phyloP scores from a whole-genome alignment of 2,113 vertebrate species.

The Pseudois nayaur region DNA sequence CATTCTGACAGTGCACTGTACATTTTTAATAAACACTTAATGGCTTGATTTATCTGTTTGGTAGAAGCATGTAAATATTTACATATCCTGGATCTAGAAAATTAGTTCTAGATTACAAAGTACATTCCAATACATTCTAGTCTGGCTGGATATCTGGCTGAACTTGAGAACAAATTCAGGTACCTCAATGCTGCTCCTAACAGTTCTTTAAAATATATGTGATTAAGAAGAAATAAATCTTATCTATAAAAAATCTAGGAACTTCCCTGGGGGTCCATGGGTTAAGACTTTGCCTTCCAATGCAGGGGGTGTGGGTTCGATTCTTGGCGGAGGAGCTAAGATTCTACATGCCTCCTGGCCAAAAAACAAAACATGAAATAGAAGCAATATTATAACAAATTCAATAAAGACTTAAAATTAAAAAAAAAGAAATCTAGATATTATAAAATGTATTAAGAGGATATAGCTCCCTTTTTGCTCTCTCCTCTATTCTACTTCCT shows the following conservation, averaged over 20 bases:
- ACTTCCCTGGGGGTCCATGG: background rate
- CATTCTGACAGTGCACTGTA: background rate
- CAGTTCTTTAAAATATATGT: background rate
- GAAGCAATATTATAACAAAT: background rate
- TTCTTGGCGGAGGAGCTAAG: background rate
- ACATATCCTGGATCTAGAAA: background rate
- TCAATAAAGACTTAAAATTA: background rate
- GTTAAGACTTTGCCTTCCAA: background rate
- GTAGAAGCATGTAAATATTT: background rate
- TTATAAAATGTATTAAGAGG: background rate
- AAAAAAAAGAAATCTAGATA: background rate
- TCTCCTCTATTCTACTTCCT: background rate
- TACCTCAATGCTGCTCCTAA: background rate
- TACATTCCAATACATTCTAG: background rate
- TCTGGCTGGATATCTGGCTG: background rate
- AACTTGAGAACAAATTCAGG: background rate
- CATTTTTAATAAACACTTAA: background rate
- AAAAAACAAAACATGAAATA: background rate
- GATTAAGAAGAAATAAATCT: background rate
- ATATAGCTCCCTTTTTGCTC: background rate
- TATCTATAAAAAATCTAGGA: background rate
- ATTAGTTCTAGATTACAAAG: background rate
- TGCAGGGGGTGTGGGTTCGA: fast-evolving
- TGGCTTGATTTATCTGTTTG: background rate
- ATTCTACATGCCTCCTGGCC: background rate